A percentile compares a stretch with the other conserved stretches of the same genome.
Evolutionary conservation across 2,888 invertebrate species (phyloP).

Genomic region (Nomada ferruginata): DNA sequence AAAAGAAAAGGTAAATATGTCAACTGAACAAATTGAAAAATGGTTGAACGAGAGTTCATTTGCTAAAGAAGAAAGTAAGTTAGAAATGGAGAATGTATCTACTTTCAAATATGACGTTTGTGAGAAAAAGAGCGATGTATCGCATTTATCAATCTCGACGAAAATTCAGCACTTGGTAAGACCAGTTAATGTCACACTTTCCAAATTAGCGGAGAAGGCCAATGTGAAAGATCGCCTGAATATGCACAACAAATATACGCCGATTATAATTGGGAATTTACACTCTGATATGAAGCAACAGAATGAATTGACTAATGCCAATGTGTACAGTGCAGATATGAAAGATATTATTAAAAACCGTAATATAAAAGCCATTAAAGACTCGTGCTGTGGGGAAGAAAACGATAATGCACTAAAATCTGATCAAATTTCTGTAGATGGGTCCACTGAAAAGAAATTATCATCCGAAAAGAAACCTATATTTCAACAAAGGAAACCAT

Average conservation of each 20-base stretch:
- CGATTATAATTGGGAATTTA: conserved; percentile 26
- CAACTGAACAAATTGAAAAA: conserved; percentile 89
- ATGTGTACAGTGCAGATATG: conserved; percentile 24
- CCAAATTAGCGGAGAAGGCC: conserved; percentile 73
- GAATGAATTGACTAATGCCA: conserved; percentile 25
- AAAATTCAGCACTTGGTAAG: conserved; percentile 82
- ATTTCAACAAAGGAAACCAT: conserved; percentile 85
- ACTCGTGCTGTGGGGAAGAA: conserved; percentile 69
- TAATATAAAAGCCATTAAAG: conserved; percentile 77
- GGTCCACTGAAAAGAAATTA: conserved; percentile 75
- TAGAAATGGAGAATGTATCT: conserved; percentile 78
- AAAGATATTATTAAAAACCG: conserved; percentile 62
- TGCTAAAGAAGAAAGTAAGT: conserved; percentile 83
- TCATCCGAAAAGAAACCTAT: conserved; percentile 76
- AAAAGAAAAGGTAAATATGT: conserved; percentile 89
- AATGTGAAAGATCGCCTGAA: conserved; percentile 53
- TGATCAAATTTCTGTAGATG: conserved; percentile 73
- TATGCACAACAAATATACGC: conserved; percentile 44
- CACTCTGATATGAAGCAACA: conserved; percentile 45
- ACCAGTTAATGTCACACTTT: conserved; percentile 82
- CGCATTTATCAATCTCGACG: conserved; percentile 81
- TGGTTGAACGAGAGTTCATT: conserved; percentile 87
- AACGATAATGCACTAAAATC: conserved; percentile 74
- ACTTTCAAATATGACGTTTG: conserved; percentile 74
- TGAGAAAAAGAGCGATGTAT: conserved; percentile 72